Evolutionary conservation across 1,140 invertebrate genomes (phyloP), one percentile per base, ranked within the genome.

Genomic region (Limonius californicus): DNA sequence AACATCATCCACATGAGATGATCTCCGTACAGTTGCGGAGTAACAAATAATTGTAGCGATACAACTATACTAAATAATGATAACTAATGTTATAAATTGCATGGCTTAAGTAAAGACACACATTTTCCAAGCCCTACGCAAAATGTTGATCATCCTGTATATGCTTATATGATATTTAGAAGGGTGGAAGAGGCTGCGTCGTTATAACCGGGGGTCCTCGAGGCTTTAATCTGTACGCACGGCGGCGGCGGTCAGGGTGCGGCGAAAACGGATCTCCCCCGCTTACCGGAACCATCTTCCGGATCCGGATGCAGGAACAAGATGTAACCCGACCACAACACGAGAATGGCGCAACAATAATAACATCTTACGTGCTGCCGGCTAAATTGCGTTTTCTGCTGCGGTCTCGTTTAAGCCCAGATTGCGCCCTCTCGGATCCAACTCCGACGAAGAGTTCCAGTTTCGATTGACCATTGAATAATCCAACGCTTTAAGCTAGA

Each of bases 221-320:
- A 27, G 9, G 23, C 23, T 27, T 27, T 27, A 27, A 27, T 27
- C 23, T 9, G 3, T 27, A 27, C 23, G 23, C 9, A 27, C 23
- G 23, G 23, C 16, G 45, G 45, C n/a, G n/a, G 43, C 16, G 45
- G 45, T 50, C 45, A 50, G 16, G 16, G 15, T 2, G 35, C 2
- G 27, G 27, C 11, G 27, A 32, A 32, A 32, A 32, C 27, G 35
- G 35, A 39, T 39, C 35, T 50, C 15, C 20, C 45, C 14, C 16
- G 45, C 14, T 19, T 50, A 19, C 45, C 45, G 45, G 45, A 50
- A 50, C 45, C 45, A 50, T 50, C 45, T 50, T 50, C 45, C 45
- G 45, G 45, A 21, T 50, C 45, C 45, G 45, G 45, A 50, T 50
- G 15, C 23, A 21, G 45, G 20, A 50, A 50, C 45, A 50, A 50